These are phyloP conservation scores for Cylas formicarius DNA, from an alignment of 1,140 invertebrate species.

Conservation along the genomic window DNA sequence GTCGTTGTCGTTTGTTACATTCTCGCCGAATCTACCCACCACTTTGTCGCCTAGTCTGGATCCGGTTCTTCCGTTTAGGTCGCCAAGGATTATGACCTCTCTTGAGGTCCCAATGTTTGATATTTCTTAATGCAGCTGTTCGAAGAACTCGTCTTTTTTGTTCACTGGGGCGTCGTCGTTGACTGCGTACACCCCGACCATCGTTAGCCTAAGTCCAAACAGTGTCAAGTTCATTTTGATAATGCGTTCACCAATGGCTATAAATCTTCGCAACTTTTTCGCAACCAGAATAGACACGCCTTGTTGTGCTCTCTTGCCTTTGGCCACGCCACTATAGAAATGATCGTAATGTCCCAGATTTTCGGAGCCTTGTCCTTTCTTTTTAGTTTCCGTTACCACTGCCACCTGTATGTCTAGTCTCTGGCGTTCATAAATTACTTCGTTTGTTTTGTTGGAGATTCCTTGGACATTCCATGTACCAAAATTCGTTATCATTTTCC, in stretches of 20 bases:
- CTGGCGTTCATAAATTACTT: slow-evolving; percentile 1
- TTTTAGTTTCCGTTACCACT: slow-evolving; percentile 7
- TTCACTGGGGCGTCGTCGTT: too few species aligned
- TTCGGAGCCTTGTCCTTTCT: slow-evolving; percentile 14
- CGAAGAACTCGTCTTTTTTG: too few species aligned
- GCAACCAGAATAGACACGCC: slow-evolving; percentile 6
- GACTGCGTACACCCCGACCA: slow-evolving; percentile 14
- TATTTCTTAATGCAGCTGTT: slow-evolving; percentile 10
- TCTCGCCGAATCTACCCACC: slow-evolving; percentile 2
- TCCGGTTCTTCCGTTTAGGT: slow-evolving; percentile 4
- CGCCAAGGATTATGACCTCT: slow-evolving; percentile 11
- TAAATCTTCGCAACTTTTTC: not conserved
- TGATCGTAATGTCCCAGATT: slow-evolving; percentile 12
- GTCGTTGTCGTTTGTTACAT: slow-evolving; percentile 4
- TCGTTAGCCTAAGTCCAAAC: too few species aligned
- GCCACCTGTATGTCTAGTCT: not conserved
- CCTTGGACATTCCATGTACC: slow-evolving; percentile 7
- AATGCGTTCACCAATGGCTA: too few species aligned
- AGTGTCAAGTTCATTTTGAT: too few species aligned
- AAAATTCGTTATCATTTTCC: slow-evolving; percentile 9
- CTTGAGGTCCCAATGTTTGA: slow-evolving; percentile 5
- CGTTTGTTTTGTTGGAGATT: not conserved
- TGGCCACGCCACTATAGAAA: slow-evolving; percentile 13
- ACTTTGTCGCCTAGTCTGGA: slow-evolving; percentile 1
- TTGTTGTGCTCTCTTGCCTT: slow-evolving; percentile 7